Evolutionary conservation across 2,113 vertebrate genomes (phyloP), one percentile per base, ranked within the genome.

Genomic region (Parus major): DNA sequence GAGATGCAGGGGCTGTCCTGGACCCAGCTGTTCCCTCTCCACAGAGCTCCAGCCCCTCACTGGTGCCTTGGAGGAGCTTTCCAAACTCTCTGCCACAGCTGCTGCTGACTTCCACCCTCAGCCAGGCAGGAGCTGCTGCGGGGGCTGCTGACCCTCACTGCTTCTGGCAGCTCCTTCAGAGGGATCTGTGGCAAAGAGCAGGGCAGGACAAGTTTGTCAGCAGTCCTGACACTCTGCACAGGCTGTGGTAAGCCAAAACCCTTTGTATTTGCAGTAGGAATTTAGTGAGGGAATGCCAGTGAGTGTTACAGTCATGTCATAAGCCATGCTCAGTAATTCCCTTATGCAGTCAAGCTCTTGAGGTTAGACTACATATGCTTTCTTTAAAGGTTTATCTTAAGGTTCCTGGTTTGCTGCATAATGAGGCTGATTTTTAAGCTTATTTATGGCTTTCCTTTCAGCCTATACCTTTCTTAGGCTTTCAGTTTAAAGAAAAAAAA

Each of bases 401-500:
- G 35, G 33, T 73, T 88, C 69, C 66, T 95, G 68, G 53, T 55
- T 88, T 88, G 33, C 56, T 86, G 57, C 52, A 60, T 81, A 86
- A 91, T 90, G 68, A 71, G 64, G 44, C 56, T 86, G 82, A 75
- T 92, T 93, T 95, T 86, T 52, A 55, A 88, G 63, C 42, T 42
- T 90, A 86, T 88, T 92, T 76, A 53, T 82, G 76, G 56, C 33
- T 83, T 75, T 88, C 19, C 72, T 91, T 66, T 86, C 33, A 70
- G 47, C 52, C 71, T 75, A 28, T 83, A 56, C 35, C 47, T 73
- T 92, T 89, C 61, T 63, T 88, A 39, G 63, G 27, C 24, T 90
- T 87, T 79, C 55, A 63, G 19, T 92, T 90, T 66, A 88, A 95
- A 92, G 82, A 83, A 90, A 96, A 39, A 39, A 39, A 39, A 92